Evolutionary conservation across 1,140 invertebrate genomes (phyloP).

Genomic region (Penaeus indicus): DNA sequence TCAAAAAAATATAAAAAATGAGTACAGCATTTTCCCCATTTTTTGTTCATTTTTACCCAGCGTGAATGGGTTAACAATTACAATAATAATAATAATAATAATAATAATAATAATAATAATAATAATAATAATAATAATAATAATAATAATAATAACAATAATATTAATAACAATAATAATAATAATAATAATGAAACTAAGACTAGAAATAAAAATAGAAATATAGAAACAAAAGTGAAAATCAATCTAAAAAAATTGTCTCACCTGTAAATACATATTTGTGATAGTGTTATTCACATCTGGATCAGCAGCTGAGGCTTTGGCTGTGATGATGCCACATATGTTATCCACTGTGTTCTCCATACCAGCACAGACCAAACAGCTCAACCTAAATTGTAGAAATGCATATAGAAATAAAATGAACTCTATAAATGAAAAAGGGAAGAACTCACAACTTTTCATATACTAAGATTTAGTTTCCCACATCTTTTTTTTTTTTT

Average conservation of each 20-base stretch:
- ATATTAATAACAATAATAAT: too few species aligned
- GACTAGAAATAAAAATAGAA: too few species aligned
- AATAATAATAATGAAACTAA: too few species aligned
- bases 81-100: too few species aligned
- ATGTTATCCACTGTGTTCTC: slow-evolving; percentile 43
- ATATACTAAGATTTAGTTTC: not conserved
- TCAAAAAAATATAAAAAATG: too few species aligned
- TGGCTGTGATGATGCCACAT: slow-evolving; percentile 41
- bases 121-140: too few species aligned
- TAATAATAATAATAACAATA: too few species aligned
- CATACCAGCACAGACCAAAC: slow-evolving; percentile 33
- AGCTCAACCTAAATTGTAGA: slow-evolving; percentile 10
- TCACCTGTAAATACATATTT: slow-evolving; percentile 56
- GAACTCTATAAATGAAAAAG: not conserved
- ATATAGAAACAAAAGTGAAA: too few species aligned
- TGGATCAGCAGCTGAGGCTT: slow-evolving; percentile 23
- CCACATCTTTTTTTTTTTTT: not conserved
- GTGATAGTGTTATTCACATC: slow-evolving; percentile 54
- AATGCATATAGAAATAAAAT: not conserved
- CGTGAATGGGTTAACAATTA: too few species aligned
- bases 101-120: too few species aligned
- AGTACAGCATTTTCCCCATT: too few species aligned
- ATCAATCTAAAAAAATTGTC: not conserved
- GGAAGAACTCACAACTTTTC: not conserved
- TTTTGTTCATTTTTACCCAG: too few species aligned